phyloP scores from a whole-genome alignment of 2,888 invertebrate species.

The Pyrrhia umbra region DNA sequence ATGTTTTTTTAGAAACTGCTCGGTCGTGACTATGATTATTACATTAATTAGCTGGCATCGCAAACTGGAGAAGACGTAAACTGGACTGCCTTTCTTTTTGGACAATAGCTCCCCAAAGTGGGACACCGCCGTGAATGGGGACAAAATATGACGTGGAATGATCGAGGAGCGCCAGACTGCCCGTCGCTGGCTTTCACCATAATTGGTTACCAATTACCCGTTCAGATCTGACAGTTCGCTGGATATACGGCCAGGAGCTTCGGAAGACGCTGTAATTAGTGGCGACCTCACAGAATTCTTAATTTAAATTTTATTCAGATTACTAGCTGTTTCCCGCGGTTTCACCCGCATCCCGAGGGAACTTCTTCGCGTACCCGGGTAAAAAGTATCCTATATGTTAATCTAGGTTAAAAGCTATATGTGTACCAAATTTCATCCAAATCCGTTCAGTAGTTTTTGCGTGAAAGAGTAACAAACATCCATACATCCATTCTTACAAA shows the following conservation, averaged over 20 bases:
- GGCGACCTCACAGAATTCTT: conserved; percentile 36
- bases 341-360: no score
- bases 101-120: conserved; percentile 59
- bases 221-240: conserved; percentile 65
- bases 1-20: conserved; percentile 52
- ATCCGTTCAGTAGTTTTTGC: no score
- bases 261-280: conserved; percentile 62
- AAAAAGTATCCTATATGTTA: no score
- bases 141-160: conserved; percentile 68
- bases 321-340: no score
- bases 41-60: conserved; percentile 57
- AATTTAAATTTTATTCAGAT: conserved; percentile 52
- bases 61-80: conserved; percentile 42
- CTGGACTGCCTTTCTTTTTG: conserved; percentile 64
- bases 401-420: no score
- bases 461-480: no score
- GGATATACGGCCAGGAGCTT: conserved; percentile 67
- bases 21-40: conserved; percentile 61
- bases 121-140: conserved; percentile 62
- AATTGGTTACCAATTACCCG: conserved; percentile 80
- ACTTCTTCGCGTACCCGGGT: no score
- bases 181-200: conserved; percentile 77
- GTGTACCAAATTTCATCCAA: no score
- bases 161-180: conserved; percentile 66
- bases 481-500: no score